phyloP scores from a whole-genome alignment of 1,140 invertebrate species.

The Trachymyrmex septentrionalis region DNA sequence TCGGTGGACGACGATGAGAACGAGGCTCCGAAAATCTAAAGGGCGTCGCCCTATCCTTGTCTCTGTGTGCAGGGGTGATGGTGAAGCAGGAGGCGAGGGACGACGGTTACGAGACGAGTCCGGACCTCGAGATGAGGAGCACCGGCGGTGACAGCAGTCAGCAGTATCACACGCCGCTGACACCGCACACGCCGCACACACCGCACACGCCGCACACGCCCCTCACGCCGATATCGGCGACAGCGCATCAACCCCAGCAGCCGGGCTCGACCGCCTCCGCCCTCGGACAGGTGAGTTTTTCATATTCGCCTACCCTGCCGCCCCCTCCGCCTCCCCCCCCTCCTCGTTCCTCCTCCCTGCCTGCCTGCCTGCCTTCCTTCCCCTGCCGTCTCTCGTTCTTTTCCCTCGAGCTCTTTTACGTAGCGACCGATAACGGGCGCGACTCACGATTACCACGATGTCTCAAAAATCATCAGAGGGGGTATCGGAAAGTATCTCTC shows the following conservation, averaged over 20 bases:
- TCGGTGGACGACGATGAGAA: background rate
- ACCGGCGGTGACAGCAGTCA: slow-evolving; percentile 86
- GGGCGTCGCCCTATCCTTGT: slow-evolving; percentile 63
- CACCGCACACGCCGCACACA: slow-evolving; percentile 87
- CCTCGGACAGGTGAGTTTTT: slow-evolving; percentile 83
- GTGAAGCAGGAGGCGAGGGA: slow-evolving; percentile 92
- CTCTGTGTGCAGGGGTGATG: slow-evolving; percentile 83
- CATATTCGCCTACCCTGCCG: slow-evolving; percentile 32
- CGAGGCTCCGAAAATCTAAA: slow-evolving; percentile 54
- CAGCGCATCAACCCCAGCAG: slow-evolving; percentile 85
- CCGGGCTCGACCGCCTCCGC: slow-evolving; percentile 84
- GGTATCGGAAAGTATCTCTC: background rate
- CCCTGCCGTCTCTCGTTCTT: background rate
- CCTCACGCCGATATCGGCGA: slow-evolving; percentile 86
- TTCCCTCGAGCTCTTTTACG: slow-evolving; percentile 6
- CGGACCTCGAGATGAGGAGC: slow-evolving; percentile 90
- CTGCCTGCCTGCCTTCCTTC: background rate
- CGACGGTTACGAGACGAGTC: slow-evolving; percentile 95
- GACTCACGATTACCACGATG: background rate
- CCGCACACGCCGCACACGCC: slow-evolving; percentile 87
- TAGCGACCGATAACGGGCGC: background rate
- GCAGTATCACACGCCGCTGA: slow-evolving; percentile 86
- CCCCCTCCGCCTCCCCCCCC: too few relatives aligned
- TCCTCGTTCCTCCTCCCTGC: too few relatives aligned
- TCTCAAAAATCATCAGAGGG: background rate